A percentile compares a stretch with the other conserved stretches of the same genome.
Conservation (phyloP, 2,113 vertebrate species). For the Helogale parvula region DNA sequence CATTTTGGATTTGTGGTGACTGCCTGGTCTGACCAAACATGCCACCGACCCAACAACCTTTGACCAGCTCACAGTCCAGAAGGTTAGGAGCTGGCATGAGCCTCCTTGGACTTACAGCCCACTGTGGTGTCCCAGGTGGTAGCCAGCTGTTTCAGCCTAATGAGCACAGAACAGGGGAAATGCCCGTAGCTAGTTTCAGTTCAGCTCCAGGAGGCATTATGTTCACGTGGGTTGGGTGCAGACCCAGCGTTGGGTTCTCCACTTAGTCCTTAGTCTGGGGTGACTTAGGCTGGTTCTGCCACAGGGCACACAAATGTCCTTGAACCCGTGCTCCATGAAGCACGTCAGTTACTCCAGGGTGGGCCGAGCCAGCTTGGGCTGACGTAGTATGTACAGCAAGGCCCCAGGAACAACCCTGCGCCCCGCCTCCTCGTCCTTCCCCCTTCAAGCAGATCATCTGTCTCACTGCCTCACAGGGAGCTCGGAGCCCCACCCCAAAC, state of each 20-base stretch:
- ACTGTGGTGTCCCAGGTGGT: not conserved
- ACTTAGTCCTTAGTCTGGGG: not conserved
- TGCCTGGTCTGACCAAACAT: not conserved
- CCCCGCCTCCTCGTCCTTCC: not conserved
- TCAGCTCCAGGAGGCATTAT: not conserved
- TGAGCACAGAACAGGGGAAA: not conserved
- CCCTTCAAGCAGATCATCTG: not conserved
- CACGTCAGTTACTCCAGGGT: not conserved
- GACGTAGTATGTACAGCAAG: too few species aligned
- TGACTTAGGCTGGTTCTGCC: not conserved
- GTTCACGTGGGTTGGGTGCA: not conserved
- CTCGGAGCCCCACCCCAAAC: not conserved
- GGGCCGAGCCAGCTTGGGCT: not conserved
- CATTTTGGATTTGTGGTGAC: not conserved
- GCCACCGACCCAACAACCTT: not conserved
- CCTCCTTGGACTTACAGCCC: rapidly evolving
- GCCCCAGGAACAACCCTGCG: not conserved
- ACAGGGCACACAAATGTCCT: not conserved
- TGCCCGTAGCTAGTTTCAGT: not conserved
- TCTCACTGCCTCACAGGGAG: not conserved
- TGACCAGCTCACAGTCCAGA: too few species aligned
- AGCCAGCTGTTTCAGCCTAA: not conserved
- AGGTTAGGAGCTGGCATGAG: not conserved
- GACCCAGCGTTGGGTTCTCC: not conserved
- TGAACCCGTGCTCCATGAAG: not conserved